Percentiles rank a stretch among this genome's conserved stretches.
Conservation (phyloP, 2,113 vertebrate genomes). For the Anguilla rostrata region DNA sequence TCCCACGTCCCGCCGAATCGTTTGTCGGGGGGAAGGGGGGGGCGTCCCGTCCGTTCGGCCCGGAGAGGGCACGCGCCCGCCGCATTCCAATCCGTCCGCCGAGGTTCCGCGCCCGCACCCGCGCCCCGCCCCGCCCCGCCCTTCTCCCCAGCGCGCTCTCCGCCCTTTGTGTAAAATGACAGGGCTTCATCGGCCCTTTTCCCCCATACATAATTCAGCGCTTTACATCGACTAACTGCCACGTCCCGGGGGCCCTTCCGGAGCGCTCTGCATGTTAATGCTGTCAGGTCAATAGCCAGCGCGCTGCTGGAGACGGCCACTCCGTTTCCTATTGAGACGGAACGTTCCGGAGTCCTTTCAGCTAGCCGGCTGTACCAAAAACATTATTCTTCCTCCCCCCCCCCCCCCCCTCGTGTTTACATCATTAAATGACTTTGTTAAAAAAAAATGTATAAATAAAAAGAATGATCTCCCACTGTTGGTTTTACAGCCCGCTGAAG, state of each 20-base stretch:
- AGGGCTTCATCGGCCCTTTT: background rate
- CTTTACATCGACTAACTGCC: slow-evolving; percentile 13
- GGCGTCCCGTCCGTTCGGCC: background rate
- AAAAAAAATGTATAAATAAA: too few species aligned
- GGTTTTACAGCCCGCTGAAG: background rate
- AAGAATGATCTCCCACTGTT: background rate
- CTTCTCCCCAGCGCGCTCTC: background rate
- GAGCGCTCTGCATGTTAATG: slow-evolving; percentile 7
- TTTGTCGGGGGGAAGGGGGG: background rate
- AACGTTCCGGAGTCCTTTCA: background rate
- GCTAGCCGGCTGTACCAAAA: background rate
- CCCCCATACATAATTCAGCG: slow-evolving; percentile 26
- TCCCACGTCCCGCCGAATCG: background rate
- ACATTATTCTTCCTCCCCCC: background rate
- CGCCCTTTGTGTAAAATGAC: background rate
- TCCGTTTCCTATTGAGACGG: background rate
- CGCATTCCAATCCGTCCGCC: background rate
- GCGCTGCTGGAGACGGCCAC: background rate
- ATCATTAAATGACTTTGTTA: background rate
- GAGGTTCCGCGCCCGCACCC: too few species aligned
- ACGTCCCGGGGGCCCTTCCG: background rate
- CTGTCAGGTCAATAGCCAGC: background rate
- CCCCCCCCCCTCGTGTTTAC: background rate
- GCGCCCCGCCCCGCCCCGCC: too few species aligned
- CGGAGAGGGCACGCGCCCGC: too few species aligned